These are phyloP conservation scores for Procambarus clarkii DNA, from an alignment of 1,140 invertebrate species.

Conservation along the genomic window DNA sequence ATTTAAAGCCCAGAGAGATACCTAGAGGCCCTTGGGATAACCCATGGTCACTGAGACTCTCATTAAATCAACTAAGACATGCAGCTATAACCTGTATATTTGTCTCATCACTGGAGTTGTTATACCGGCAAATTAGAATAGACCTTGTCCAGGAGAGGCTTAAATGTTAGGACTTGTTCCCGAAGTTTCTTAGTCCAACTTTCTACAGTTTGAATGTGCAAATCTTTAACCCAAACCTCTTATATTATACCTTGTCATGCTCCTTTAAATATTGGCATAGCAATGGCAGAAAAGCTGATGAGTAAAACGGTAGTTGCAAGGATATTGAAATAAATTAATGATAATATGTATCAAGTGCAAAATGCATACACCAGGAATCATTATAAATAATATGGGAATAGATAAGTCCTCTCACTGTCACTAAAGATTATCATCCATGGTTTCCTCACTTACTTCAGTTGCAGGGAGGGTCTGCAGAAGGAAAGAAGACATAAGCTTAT, in stretches of 20 bases:
- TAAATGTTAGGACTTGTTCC: slow-evolving; percentile 45
- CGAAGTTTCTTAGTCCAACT: slow-evolving; percentile 47
- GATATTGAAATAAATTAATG: slow-evolving; percentile 64
- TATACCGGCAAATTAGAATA: slow-evolving; percentile 27
- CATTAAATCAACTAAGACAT: slow-evolving; percentile 45
- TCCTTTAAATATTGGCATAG: slow-evolving; percentile 69
- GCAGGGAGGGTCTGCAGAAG: slow-evolving; percentile 71
- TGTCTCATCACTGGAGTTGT: slow-evolving; percentile 60
- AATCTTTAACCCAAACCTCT: slow-evolving; percentile 65
- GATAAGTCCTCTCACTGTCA: slow-evolving; percentile 57
- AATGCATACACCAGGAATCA: slow-evolving; percentile 66
- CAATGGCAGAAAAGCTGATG: slow-evolving; percentile 69
- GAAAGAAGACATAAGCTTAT: slow-evolving; percentile 66
- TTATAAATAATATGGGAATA: slow-evolving; percentile 56
- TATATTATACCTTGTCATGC: slow-evolving; percentile 68
- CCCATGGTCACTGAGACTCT: slow-evolving; percentile 14
- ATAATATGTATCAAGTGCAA: slow-evolving; percentile 58
- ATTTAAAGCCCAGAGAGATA: slow-evolving; percentile 9
- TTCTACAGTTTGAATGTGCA: slow-evolving; percentile 60
- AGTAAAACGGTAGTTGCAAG: slow-evolving; percentile 66
- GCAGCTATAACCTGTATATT: slow-evolving; percentile 53
- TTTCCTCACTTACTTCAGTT: slow-evolving; percentile 69
- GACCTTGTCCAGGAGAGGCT: slow-evolving; percentile 67
- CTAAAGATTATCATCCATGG: slow-evolving; percentile 55
- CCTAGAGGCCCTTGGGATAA: slow-evolving; percentile 25